Base-by-base conservation (phyloP, 2,797 vertebrate species). In the Pangasius larnaudii region DNA sequence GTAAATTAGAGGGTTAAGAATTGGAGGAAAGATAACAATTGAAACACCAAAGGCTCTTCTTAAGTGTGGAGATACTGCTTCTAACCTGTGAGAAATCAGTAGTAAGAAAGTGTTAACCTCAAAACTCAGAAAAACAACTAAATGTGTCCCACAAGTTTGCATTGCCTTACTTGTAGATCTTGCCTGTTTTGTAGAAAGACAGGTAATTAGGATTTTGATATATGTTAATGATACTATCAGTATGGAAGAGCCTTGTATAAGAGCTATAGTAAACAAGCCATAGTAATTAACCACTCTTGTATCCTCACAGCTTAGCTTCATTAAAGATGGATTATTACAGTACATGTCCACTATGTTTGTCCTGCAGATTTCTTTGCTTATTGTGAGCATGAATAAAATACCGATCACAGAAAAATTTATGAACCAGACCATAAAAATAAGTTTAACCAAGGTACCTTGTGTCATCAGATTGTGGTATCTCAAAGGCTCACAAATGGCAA, bases 301-400 rank as follows among this genome's bases (percentile, higher is more conserved):
- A 36, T 79, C 51, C 77, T 79, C 77, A 79, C 77, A 79, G 30
- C n/a, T 79, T 79, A 79, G 11, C 51, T 79, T 79, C 77, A 79
- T 22, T 79, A 79, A 33, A 22, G 77, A 56, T 0, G 77, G 77
- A 79, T 79, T 56, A 79, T 79, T 56, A 18, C 77, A 79, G 18
- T 58, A 79, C 0, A 9, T 56, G 19, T 56, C 77, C 77, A 79
- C 51, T 58, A 79, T 79, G 2, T 79, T 33, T 19, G 30, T 79
- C n/a, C 77, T 79, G 51, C 77, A 79, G 1, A 56, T 79, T 58
- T 58, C 53, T 36, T 58, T 36, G 19, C 77, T 80, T 22, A 80
- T 5, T 39, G 53, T 58, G 30, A 80, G 51, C 5, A 24, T 11
- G 11, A 80, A 80, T 80, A 22, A 13, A 10, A 2, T 3, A 18